phyloP scores from a whole-genome alignment of 2,113 vertebrate genomes.

The Micromys minutus region DNA sequence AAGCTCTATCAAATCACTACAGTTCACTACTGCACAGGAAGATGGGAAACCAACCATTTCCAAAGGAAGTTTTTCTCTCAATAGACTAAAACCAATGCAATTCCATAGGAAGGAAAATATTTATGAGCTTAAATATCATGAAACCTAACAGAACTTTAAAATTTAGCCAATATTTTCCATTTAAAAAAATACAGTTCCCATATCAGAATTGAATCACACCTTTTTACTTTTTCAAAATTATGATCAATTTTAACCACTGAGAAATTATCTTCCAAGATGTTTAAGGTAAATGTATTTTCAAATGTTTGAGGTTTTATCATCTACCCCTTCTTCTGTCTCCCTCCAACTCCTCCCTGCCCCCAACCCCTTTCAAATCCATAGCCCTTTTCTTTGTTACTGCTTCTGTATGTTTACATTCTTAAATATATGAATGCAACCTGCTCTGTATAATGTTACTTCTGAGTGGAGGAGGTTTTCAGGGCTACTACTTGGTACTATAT shows the following conservation, averaged over 20 bases:
- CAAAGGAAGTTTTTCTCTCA: slow-evolving; percentile 27
- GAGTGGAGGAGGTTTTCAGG: background rate
- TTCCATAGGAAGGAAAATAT: background rate
- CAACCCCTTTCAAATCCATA: background rate
- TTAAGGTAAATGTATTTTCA: background rate
- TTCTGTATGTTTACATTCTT: background rate
- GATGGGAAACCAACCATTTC: slow-evolving; percentile 29
- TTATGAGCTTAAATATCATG: background rate
- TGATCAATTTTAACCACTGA: background rate
- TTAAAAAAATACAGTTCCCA: background rate
- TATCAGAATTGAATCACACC: background rate
- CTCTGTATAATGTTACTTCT: background rate
- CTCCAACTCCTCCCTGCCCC: background rate
- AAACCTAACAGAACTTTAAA: background rate
- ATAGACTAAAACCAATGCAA: slow-evolving; percentile 48
- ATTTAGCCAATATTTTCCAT: background rate
- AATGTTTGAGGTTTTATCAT: background rate
- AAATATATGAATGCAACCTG: background rate
- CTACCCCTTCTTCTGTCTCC: background rate
- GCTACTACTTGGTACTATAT: too few relatives aligned
- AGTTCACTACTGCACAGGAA: slow-evolving; percentile 18
- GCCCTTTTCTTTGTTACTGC: background rate
- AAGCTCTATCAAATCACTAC: slow-evolving; percentile 9
- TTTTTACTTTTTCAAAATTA: background rate
- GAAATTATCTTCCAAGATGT: background rate